Base-by-base conservation (phyloP, 2,797 vertebrate species). In the Meriones psammophilus region DNA sequence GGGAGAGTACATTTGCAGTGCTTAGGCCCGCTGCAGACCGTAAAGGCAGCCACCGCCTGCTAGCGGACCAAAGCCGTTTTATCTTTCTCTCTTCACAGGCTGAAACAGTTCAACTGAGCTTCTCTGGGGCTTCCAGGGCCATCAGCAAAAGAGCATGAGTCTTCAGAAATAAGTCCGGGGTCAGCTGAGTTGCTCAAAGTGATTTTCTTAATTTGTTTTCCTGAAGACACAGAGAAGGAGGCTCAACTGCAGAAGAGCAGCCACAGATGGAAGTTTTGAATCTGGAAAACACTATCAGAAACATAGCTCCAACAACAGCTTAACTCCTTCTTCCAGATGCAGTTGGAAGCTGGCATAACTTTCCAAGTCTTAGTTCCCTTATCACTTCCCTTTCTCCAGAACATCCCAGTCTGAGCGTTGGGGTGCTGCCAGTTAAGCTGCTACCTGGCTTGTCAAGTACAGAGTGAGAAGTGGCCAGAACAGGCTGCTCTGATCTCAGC, bases 241-340 rank as follows among this genome's bases (percentile, higher is more conserved):
- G 87, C 1, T 3, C n/a, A 42, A 74, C 50, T 66, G 30, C 36
- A 73, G 4, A 78, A 54, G 77, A 89, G 71, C 56, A 89, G 79
- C 8, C 54, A 39, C 58, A 42, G 5, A 6, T 10, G 46, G 39
- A 33, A 76, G 73, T 92, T 90, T 42, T 14, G 33, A 92, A 79
- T 88, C 85, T 94, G 92, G 74, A 62, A 89, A 86, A 89, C 62
- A 76, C 80, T 36, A 50, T 89, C 22, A 84, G 94, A 92, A 81
- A 62, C 26, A 56, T 33, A 68, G 56, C 15, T 24, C 50, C 76
- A 24, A 58, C 18, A 76, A 54, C 4, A 50, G 46, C 42, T n/a
- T 68, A 42, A 42, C n/a, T 66, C 66, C 74, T 78, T 73, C 46
- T 79, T 81, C 39, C 3, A 77, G 18, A 28, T 76, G 60, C 7